Percentiles rank a stretch among this genome's conserved stretches.
Evolutionary conservation across 2,888 invertebrate species (phyloP).

Genomic region (Pegoplata infirma): DNA sequence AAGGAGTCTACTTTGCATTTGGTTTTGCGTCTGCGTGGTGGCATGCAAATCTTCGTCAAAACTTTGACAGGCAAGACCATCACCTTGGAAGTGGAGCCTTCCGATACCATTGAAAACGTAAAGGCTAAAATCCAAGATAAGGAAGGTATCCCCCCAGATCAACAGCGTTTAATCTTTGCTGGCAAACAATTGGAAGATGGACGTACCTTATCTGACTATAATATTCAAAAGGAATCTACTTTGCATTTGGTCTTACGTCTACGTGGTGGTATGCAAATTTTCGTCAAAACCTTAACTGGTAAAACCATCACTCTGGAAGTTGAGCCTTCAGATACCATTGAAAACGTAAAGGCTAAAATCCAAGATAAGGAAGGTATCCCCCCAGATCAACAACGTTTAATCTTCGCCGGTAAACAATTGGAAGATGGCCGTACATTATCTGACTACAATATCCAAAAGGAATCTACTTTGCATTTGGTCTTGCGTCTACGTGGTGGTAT

Average conservation of each 20-base stretch:
- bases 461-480: conserved; percentile 63
- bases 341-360: conserved; percentile 64
- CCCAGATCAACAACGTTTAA: conserved; percentile 65
- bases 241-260: conserved; percentile 64
- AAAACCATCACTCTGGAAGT: conserved; percentile 65
- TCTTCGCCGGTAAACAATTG: conserved; percentile 64
- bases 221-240: conserved; percentile 65
- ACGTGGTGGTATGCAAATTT: conserved; percentile 66
- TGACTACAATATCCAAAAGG: conserved; percentile 65
- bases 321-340: conserved; percentile 64
- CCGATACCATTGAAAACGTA: conserved; percentile 64
- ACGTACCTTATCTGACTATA: conserved; percentile 64
- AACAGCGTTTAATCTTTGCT: conserved; percentile 65
- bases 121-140: conserved; percentile 65
- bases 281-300: conserved; percentile 64
- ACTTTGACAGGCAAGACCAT: conserved; percentile 65
- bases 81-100: conserved; percentile 64
- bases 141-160: conserved; percentile 66
- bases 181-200: conserved; percentile 65
- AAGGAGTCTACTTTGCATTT: conserved; percentile 66
- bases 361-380: conserved; percentile 66
- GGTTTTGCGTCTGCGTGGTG: conserved; percentile 64
- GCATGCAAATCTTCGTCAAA: conserved; percentile 65
- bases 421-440: conserved; percentile 65
- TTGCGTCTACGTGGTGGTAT: conserved; percentile 65